Base-by-base conservation (phyloP, 2,888 invertebrate species). In the Erynnis tages region DNA sequence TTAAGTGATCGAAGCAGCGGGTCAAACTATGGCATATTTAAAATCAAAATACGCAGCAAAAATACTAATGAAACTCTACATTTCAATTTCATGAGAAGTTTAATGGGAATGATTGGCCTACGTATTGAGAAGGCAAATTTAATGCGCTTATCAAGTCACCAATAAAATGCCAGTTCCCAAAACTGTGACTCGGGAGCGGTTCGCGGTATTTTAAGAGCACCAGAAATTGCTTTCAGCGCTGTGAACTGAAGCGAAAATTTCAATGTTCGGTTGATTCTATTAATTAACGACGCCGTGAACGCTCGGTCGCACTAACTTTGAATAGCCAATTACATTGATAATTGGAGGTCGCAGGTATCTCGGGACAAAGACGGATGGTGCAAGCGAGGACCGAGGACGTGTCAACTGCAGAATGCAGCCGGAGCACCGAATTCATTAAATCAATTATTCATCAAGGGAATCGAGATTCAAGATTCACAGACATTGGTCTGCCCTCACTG, bases 311-410 rank as follows among this genome's bases (percentile, higher is more conserved):
- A 72, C 74, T 71, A 76, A 79, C 69, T 79, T 65, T 86, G 84
- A 86, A 87, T 87, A 82, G 84, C 85, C 87, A 88, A 88, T 88
- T 89, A 87, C 82, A 84, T 68, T 78, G 83, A 79, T 87, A 88
- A 89, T 89, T 87, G 86, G 78, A 75, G 81, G 83, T 80, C 78
- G 79, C 73, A 84, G 86, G 85, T 86, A 82, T 79, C 84, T 81
- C 70, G 66, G 68, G 74, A 80, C 77, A 79, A 79, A 79, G 79
- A 71, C 64, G 62, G 53, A 57, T 53, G 61, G 54, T 41, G 37
- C 54, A 64, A 60, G 53, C 21, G 21, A 30, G 52, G 54, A 50
- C 23, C 25, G 29, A 23, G 27, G 5, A 53, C 38, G 53, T 53
- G 44, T 53, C 53, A 53, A 53, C 50, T 44, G 50, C 50, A 52